Evolutionary conservation across 2,888 invertebrate species (phyloP), one percentile per base, ranked within the genome.

Genomic region (Branchipolynoe longqiensis): DNA sequence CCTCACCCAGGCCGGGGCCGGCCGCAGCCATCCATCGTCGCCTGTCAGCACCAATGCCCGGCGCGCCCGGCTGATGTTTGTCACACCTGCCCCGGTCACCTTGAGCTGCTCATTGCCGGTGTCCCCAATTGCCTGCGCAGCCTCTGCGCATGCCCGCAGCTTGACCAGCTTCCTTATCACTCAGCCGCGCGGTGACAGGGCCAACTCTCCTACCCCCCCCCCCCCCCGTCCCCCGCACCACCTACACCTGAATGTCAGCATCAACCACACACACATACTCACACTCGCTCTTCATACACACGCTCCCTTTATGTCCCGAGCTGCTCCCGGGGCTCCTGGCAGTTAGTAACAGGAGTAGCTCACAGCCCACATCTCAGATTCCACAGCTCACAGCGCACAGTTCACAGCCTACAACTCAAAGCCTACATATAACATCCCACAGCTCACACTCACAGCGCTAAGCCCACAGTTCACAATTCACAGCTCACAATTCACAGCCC

Each of bases 1-100:
- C 54, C 25, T 28, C 28, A 12, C 48, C 78, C 12, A 48, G 78
- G 48, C 78, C 41, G n/a, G 31, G 33, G 78, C 1, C 78, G n/a
- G n/a, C n/a, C 28, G 78, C 69, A 78, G 78, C 33, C 78, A 78
- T 78, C 78, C 78, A 78, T 78, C 78, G 78, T 78, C 48, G 48
- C 78, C 54, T 78, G 78, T 78, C 78, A 78, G 48, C 41, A 31
- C 78, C 78, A 78, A 78, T 78, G 48, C 78, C 78, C 28, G 28
- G 14, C 48, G 48, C 78, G 38, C 12, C 22, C n/a, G 38, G 69
- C 22, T 69, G 69, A 69, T 69, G 78, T 78, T 78, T 48, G 48
- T 78, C 78, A 54, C 78, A 78, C 78, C 78, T 78, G 78, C 48
- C 41, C 78, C n/a, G 41, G 78, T 41, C 78, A 78, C 54, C 54